Conservation (phyloP, 2,113 vertebrate species). For the Eubucco bourcierii region DNA sequence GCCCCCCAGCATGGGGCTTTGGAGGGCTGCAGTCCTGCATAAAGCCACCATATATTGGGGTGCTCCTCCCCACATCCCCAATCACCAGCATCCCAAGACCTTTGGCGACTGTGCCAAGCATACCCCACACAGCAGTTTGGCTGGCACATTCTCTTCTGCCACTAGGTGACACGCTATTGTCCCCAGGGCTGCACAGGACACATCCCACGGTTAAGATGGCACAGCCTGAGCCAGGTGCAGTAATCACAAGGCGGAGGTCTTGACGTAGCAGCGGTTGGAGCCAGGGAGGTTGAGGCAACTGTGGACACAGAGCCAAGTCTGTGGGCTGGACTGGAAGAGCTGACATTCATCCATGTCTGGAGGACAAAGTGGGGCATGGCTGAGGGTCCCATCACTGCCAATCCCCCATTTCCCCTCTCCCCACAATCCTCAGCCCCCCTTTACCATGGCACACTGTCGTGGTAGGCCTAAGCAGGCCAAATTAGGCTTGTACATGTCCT, state of each 20-base stretch:
- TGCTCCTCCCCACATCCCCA: background rate
- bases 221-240: rapidly evolving
- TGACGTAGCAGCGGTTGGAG: slow-evolving; percentile 87
- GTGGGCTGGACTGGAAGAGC: slow-evolving; percentile 80
- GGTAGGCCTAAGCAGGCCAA: too few relatives aligned
- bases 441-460: too few relatives aligned
- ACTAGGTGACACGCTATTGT: background rate
- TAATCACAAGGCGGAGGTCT: slow-evolving; percentile 85
- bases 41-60: background rate
- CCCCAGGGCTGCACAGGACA: background rate
- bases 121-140: background rate
- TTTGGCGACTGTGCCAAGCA: background rate
- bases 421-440: background rate
- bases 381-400: rapidly evolving
- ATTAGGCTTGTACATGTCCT: too few relatives aligned
- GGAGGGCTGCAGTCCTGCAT: background rate
- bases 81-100: background rate
- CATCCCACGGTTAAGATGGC: rapidly evolving
- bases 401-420: background rate
- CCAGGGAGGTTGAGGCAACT: slow-evolving; percentile 85
- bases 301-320: slow-evolving; percentile 80
- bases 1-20: background rate
- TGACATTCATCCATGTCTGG: slow-evolving; percentile 90
- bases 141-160: background rate
- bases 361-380: background rate